Evolutionary conservation across 1,140 invertebrate species (phyloP).

Genomic region (Drosophila dunni): DNA sequence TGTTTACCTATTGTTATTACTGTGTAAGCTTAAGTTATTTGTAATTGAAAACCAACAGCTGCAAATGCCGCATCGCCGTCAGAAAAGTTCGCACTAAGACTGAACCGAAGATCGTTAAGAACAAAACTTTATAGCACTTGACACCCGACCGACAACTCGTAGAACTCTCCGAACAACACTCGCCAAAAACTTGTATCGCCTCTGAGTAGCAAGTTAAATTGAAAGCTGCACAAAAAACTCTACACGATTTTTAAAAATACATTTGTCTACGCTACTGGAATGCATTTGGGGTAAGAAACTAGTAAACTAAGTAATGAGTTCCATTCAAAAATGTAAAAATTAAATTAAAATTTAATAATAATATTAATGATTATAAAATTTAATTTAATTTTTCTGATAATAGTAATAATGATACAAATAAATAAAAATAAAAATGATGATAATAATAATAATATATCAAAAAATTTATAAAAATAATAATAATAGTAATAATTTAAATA

Average conservation of each 20-base stretch:
- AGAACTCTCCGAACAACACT: conserved; percentile 33
- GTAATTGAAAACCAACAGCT: conserved; percentile 30
- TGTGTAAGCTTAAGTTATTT: neutral
- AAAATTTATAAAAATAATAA: too few relatives aligned
- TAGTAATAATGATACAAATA: too few relatives aligned
- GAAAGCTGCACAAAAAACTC: conserved; percentile 26
- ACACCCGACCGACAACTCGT: conserved; percentile 22
- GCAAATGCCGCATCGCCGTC: conserved; percentile 37
- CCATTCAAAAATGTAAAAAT: too few relatives aligned
- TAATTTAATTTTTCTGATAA: too few relatives aligned
- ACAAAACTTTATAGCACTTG: conserved; percentile 61
- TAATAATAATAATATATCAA: too few relatives aligned
- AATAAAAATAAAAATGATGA: too few relatives aligned
- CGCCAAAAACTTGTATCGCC: conserved; percentile 60
- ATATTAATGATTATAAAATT: too few relatives aligned
- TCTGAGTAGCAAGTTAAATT: conserved; percentile 45
- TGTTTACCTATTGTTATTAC: conserved; percentile 19
- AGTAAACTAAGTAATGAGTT: neutral
- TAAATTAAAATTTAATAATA: too few relatives aligned
- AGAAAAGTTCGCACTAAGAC: conserved; percentile 57
- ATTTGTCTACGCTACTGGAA: too few relatives aligned
- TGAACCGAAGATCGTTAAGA: conserved; percentile 68
- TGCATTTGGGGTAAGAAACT: neutral
- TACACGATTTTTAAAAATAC: neutral
- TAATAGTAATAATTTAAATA: too few relatives aligned